Base-by-base conservation (phyloP, 2,113 vertebrate genomes). In the Oriolus oriolus region DNA sequence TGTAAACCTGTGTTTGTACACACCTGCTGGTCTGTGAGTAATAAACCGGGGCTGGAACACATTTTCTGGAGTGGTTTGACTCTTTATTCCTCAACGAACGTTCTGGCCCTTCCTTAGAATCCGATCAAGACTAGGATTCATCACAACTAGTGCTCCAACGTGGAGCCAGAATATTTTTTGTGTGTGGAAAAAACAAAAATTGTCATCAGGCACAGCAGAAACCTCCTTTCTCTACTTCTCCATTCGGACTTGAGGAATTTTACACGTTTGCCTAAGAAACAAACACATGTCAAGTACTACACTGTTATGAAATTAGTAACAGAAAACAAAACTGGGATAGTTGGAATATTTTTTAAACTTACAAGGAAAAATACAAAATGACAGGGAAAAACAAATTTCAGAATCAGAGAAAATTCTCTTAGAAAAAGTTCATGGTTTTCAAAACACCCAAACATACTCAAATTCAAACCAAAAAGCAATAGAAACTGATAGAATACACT, bases 181-280 rank as follows among this genome's bases (percentile, higher is more conserved):
- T 96, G 80, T 97, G 96, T 97, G 95, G 94, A 95, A 97, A 98
- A 97, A 97, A 97, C 13, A 98, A 98, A 98, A 97, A 97, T 76
- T 98, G 79, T 97, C 97, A 98, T 94, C 97, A 96, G 97, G 96
- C 93, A 97, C 95, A 97, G 97, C 96, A 97, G 97, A 98, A 98
- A 97, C 96, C 92, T 98, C 97, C 95, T 96, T 97, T 98, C 95
- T 97, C 97, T 98, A 97, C 87, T 97, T 96, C 96, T 97, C 96
- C 97, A 96, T 95, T 97, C 54, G 63, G 95, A 97, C 92, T 93
- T 97, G 97, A 97, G 94, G 97, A 97, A 73, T 97, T 98, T 96
- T 98, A 98, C 96, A 98, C 90, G 14, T 98, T 98, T 98, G 97
- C 97, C 97, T 98, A 98, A 98, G 97, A 96, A 98, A 98, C 95